Base-by-base conservation (phyloP, 2,888 invertebrate species). In the Rutpela maculata region DNA sequence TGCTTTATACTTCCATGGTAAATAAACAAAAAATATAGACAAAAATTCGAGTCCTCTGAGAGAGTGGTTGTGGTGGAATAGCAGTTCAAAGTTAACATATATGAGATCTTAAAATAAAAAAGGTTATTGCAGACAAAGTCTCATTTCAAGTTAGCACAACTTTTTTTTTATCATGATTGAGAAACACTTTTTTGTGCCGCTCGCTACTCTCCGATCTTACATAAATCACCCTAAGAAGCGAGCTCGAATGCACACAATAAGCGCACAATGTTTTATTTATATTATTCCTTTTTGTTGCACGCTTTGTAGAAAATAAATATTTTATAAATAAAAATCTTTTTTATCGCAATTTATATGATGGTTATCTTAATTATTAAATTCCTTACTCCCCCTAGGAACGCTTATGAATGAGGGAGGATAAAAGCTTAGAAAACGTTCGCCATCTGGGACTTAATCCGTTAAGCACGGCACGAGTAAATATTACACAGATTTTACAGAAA, bases 371-470 rank as follows among this genome's bases (percentile, higher is more conserved):
- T 69, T 57, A 69, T 69, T 69, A 56, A 57, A 57, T 35, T 59
- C 69, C 26, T 22, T 31, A 59, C 69, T 12, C 31, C 57, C 69
- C 69, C 19, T 17, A 69, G 15, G 69, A 69, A 69, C 69, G 57
- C 35, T 56, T 77, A 78, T 80, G 70, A 70, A 12, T 26, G 50
- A 73, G 74, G 74, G 69, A 68, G 74, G 77, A 71, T 80, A 73
- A 80, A 77, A 77, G 78, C 78, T 65, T 62, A 74, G 78, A 80
- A 80, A 78, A 78, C 77, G 80, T 74, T 79, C 77, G 74, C 75
- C 74, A 79, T 78, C 77, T 79, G 69, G 70, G 74, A 76, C 77
- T 73, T 80, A 80, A 80, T 80, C 80, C 80, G 66, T 77, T 80
- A 79, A 80, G 77, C 78, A 79, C 69, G 71, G 60, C 55, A 60